Evolutionary conservation across 2,888 invertebrate species (phyloP).

Genomic region (Drosophila bunnanda): DNA sequence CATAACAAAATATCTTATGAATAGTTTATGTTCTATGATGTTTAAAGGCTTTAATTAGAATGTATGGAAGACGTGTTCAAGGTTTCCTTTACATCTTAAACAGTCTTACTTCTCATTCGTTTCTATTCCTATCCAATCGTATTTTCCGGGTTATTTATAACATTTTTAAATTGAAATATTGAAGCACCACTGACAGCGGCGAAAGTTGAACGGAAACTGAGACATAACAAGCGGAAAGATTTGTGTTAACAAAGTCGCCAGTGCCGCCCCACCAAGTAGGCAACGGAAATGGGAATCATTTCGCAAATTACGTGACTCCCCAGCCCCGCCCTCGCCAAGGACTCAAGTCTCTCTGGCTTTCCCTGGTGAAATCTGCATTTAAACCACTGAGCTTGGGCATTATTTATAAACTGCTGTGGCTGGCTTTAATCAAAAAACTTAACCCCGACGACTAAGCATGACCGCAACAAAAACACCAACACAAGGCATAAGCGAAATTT

Average conservation of each 20-base stretch:
- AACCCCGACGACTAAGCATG: slow-evolving; percentile 68
- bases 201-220: slow-evolving; percentile 69
- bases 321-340: slow-evolving; percentile 1
- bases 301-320: slow-evolving; percentile 74
- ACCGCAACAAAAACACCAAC: slow-evolving; percentile 40
- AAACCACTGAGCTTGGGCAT: slow-evolving; percentile 68
- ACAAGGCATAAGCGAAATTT: slow-evolving; percentile 51
- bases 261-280: slow-evolving; percentile 52
- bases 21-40: background rate
- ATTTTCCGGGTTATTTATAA: background rate
- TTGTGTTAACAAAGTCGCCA: slow-evolving; percentile 70
- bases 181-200: slow-evolving; percentile 12
- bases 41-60: background rate
- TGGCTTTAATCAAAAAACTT: slow-evolving; percentile 47
- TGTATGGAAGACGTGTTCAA: too few relatives aligned
- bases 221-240: slow-evolving; percentile 80
- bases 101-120: background rate
- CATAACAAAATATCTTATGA: too few relatives aligned
- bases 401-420: slow-evolving; percentile 70
- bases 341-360: background rate
- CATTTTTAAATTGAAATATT: background rate
- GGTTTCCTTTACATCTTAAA: background rate
- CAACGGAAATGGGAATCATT: slow-evolving; percentile 71
- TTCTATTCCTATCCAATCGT: background rate
- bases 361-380: slow-evolving; percentile 62